These are phyloP conservation scores for Pogoniulus pusillus DNA, from an alignment of 2,797 vertebrate species.

Conservation along the genomic window DNA sequence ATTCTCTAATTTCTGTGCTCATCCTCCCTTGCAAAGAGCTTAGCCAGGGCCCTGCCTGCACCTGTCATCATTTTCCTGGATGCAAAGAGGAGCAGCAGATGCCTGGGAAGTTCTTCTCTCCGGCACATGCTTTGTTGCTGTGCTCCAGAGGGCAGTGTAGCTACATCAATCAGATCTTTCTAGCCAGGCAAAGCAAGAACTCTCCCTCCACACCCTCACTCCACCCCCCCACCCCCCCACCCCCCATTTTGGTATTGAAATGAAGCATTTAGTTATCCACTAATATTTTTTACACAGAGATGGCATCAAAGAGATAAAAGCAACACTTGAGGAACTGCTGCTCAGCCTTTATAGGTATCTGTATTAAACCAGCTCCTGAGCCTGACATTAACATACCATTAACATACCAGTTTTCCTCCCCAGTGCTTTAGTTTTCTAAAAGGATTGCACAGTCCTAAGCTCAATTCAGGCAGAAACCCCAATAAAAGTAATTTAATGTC, in stretches of 20 bases:
- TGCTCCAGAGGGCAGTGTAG: slow-evolving; percentile 79
- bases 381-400: background rate
- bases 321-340: background rate
- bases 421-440: background rate
- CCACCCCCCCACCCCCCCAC: too few species aligned
- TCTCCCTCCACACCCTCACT: background rate
- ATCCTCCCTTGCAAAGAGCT: background rate
- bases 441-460: background rate
- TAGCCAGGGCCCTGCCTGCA: background rate
- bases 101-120: background rate
- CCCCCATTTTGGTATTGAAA: background rate
- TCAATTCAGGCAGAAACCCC: background rate
- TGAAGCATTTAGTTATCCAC: background rate
- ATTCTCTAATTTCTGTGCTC: background rate
- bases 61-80: background rate
- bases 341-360: background rate
- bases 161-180: slow-evolving; percentile 37
- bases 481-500: background rate
- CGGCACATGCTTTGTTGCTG: background rate
- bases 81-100: background rate
- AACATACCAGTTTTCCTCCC: background rate
- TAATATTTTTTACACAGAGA: background rate
- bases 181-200: background rate
- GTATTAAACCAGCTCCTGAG: background rate
- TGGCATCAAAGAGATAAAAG: background rate